A percentile compares a stretch with the other conserved stretches of the same genome.
These are phyloP conservation scores for Noctua pronuba DNA, from an alignment of 2,888 invertebrate species.

Conservation along the genomic window DNA sequence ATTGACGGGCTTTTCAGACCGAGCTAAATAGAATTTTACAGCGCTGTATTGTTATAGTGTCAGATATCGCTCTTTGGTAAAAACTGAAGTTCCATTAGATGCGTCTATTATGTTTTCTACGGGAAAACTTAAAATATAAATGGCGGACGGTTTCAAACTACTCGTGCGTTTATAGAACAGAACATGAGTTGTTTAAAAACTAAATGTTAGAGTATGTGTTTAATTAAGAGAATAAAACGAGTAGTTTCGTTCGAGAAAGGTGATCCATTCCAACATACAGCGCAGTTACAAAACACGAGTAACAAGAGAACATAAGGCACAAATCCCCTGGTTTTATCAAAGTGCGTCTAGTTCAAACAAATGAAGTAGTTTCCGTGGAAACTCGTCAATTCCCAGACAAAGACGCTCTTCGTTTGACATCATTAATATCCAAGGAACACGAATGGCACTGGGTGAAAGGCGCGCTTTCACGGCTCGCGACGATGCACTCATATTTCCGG, in stretches of 20 bases:
- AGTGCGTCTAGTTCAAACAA: conserved; percentile 69
- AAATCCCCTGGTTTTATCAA: conserved; percentile 49
- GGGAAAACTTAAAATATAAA: not conserved
- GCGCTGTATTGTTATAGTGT: conserved; percentile 62
- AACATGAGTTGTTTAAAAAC: not conserved
- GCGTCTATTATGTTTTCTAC: conserved; percentile 25
- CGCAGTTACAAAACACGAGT: conserved; percentile 15
- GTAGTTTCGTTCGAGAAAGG: not conserved
- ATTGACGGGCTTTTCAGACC: conserved; percentile 77
- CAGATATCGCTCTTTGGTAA: conserved; percentile 51
- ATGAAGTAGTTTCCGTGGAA: conserved; percentile 71
- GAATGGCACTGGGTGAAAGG: conserved; percentile 71
- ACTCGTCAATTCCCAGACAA: conserved; percentile 77
- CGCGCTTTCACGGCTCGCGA: conserved; percentile 71
- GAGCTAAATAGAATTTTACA: conserved; percentile 77
- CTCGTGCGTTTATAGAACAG: too few species aligned
- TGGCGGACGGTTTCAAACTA: not conserved
- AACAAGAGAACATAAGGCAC: conserved; percentile 43
- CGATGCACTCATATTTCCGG: conserved; percentile 83
- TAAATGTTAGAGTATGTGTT: not conserved
- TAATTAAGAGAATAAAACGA: not conserved
- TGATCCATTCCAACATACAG: conserved; percentile 16
- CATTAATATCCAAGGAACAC: conserved; percentile 78
- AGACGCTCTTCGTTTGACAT: conserved; percentile 75
- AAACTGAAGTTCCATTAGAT: conserved; percentile 41